Base-by-base conservation (phyloP, 2,797 vertebrate genomes). In the Spinibarbus caldwelli region DNA sequence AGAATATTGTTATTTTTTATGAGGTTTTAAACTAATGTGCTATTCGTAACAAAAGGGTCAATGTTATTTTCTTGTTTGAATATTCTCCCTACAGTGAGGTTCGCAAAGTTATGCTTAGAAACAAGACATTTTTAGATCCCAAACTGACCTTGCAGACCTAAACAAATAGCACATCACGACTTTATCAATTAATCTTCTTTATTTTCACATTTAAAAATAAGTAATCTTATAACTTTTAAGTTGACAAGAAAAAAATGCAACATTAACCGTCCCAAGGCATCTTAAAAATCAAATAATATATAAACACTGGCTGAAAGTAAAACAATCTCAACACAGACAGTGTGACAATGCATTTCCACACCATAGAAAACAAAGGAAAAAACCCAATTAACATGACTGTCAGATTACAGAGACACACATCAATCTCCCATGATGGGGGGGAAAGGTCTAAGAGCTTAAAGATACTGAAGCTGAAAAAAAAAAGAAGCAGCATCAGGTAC, bases 221-320 rank as follows among this genome's bases (percentile, higher is more conserved):
- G n/a, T 85, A 88, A 89, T 93, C 93, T 93, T 91, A 91, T 90
- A 90, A 93, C 93, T 91, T 89, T 87, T 92, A 94, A 57, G 90
- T 92, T 90, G 91, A 94, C 90, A 57, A 89, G 88, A 92, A 87
- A 80, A 90, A 87, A n/a, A 54, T 91, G 92, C 89, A 94, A 87
- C 82, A 87, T 82, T 66, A 85, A 91, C 88, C 89, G 90, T 91
- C 93, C 92, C 89, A 70, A 75, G 80, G 93, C 90, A 93, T 90
- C 91, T 93, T 93, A 21, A 95, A 31, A 95, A 94, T 93, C 93
- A 93, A 94, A 93, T 91, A 90, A 91, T 94, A 94, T 91, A 93
- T 64, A 94, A 94, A 95, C 93, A 91, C 86, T 31, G n/a, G 84
- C 91, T 88, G 89, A 92, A 91, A 93, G 92, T 90, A 93, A 94